These are phyloP conservation scores for Psylliodes chrysocephalus DNA, from an alignment of 2,888 invertebrate genomes.

Conservation along the genomic window DNA sequence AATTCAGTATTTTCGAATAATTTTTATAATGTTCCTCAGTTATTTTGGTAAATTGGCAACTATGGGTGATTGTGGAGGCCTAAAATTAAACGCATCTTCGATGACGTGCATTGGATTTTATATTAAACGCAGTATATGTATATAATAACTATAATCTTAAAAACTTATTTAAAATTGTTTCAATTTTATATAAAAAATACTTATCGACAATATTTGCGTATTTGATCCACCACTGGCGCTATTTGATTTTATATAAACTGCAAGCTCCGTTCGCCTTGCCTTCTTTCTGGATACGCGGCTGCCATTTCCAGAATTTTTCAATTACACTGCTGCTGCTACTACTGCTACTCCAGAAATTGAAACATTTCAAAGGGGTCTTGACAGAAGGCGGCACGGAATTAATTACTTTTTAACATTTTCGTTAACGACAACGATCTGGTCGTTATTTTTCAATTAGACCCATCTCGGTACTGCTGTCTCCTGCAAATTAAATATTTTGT, in stretches of 20 bases:
- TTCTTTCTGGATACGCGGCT: not conserved
- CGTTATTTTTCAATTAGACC: conserved; percentile 8
- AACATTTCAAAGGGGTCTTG: conserved; percentile 26
- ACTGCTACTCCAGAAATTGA: conserved; percentile 19
- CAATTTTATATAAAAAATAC: too few relatives aligned
- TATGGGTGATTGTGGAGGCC: too few relatives aligned
- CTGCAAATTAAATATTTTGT: not conserved
- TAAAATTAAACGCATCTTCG: too few relatives aligned
- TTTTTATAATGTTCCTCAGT: too few relatives aligned
- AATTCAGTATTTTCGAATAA: too few relatives aligned
- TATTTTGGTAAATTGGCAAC: too few relatives aligned
- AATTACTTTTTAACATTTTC: conserved; percentile 25
- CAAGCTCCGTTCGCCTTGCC: not conserved
- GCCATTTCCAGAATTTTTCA: conserved; percentile 29
- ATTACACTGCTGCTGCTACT: conserved; percentile 9
- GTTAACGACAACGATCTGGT: conserved; percentile 13
- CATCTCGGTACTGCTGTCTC: not conserved
- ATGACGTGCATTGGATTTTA: too few relatives aligned
- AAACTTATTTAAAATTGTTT: too few relatives aligned
- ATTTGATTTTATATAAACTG: not conserved
- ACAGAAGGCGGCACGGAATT: conserved; percentile 6
- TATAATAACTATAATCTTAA: too few relatives aligned
- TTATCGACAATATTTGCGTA: too few relatives aligned
- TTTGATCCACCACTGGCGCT: too few relatives aligned
- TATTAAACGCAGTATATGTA: too few relatives aligned